Base-by-base conservation (phyloP, 2,113 vertebrate genomes). In the Sialia sialis region DNA sequence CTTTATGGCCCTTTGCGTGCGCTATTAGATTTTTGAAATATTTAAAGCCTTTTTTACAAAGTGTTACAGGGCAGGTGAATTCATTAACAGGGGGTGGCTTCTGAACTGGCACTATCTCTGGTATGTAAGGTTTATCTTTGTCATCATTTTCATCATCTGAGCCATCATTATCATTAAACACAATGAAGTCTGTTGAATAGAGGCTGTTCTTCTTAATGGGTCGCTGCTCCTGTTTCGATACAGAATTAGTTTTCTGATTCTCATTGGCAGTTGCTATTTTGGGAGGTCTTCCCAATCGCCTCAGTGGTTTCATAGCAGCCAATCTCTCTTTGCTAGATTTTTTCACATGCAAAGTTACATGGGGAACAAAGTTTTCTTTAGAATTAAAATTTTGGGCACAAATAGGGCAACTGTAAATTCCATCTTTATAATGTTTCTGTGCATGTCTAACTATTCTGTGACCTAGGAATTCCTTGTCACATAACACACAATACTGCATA, bases 401-500 rank as follows among this genome's bases (percentile, higher is more conserved):
- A 97, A 99, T 99, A 11, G 99, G 99, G 77, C 99, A 99, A 95
- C 97, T 99, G 89, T 99, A 99, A 84, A 98, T 76, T 44, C 99
- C 99, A 16, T 98, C 98, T 96, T 97, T 99, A 41, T 98, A 98
- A 97, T 99, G 99, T 94, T 98, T 99, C 85, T 99, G 99, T 66
- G 99, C 99, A 87, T 99, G 99, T 12, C 99, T 98, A 44, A 99
- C 99, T 95, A 99, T 99, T 96, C 99, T 96, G 32, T 99, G 99
- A 70, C 99, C 99, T 7, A 99, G 98, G 69, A 99, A 99, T 96
- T 99, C 99, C 95, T 99, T 99, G 97, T 99, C 99, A 21, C 99
- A 99, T 16, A 99, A 95, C 56, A 99, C 99, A 75, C 99, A 99
- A 97, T 99, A 99, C 91, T 99, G 99, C 99, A 99, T 99, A 68